Evolutionary conservation across 2,113 vertebrate genomes (phyloP).

Genomic region (Rattus rattus): DNA sequence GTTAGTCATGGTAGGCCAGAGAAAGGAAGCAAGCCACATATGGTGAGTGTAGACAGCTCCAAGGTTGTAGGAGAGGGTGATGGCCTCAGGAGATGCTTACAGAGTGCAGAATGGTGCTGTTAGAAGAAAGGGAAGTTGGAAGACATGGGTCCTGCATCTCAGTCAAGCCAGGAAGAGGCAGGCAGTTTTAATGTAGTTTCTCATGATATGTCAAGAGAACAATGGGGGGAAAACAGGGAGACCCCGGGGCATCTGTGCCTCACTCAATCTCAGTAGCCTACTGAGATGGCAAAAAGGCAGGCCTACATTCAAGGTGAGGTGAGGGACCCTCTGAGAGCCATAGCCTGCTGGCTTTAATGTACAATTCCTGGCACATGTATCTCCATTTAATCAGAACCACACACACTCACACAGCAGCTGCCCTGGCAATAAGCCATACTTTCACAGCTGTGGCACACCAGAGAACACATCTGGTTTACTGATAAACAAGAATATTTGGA

Average conservation of each 20-base stretch:
- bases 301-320: not conserved
- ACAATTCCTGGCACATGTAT: not conserved
- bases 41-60: not conserved
- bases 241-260: not conserved
- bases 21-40: not conserved
- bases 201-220: not conserved
- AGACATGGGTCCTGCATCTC: not conserved
- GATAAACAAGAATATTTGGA: not conserved
- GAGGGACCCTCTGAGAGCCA: not conserved
- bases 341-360: not conserved
- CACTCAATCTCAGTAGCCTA: not conserved
- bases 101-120: too few relatives aligned
- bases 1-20: not conserved
- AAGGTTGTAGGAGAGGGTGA: not conserved
- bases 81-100: not conserved
- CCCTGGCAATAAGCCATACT: not conserved
- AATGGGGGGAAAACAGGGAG: not conserved
- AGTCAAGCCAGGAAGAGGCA: not conserved
- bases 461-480: not conserved
- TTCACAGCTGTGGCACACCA: not conserved
- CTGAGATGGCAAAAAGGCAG: not conserved
- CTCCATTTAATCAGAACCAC: slow-evolving; percentile 39
- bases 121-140: not conserved
- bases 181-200: not conserved
- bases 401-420: slow-evolving; percentile 37